Conservation (phyloP, 2,797 vertebrate species). For the Nannoperca obscura region DNA sequence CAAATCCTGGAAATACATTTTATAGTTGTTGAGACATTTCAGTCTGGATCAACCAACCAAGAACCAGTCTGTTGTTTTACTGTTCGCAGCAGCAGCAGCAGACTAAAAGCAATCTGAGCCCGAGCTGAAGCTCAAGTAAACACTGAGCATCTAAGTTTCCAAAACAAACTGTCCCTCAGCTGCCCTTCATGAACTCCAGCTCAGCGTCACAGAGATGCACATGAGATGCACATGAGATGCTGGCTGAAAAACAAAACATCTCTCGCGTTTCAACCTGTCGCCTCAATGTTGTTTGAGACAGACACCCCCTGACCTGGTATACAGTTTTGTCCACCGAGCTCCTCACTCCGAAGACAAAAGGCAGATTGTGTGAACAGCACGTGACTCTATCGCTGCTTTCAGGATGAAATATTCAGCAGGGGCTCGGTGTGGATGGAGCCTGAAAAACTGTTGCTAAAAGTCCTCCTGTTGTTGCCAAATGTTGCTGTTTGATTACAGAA, state of each 20-base stretch:
- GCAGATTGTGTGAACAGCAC: conserved; percentile 54
- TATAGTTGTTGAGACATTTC: too few species aligned
- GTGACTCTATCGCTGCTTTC: conserved; percentile 56
- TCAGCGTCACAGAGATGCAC: conserved; percentile 25
- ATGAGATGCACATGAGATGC: conserved; percentile 39
- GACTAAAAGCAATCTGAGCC: conserved; percentile 42
- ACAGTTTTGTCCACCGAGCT: conserved; percentile 40
- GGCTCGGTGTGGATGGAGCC: conserved; percentile 24
- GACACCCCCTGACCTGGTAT: conserved; percentile 49
- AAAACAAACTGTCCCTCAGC: conserved; percentile 44
- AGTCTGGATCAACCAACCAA: too few species aligned
- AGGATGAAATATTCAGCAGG: conserved; percentile 78
- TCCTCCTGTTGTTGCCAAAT: conserved; percentile 30
- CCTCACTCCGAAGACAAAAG: conserved; percentile 50
- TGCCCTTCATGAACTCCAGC: conserved; percentile 32
- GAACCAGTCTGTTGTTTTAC: not conserved
- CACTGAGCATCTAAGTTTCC: conserved; percentile 54
- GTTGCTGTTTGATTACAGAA: conserved; percentile 40
- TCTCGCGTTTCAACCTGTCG: conserved; percentile 56
- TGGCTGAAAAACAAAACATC: conserved; percentile 47
- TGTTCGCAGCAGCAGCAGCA: conserved; percentile 10
- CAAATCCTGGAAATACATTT: too few species aligned
- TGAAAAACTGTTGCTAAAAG: conserved; percentile 25
- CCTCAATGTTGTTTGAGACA: conserved; percentile 28
- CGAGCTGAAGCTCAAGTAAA: conserved; percentile 51